phyloP scores from a whole-genome alignment of 1,140 invertebrate genomes.

The Idris sp. region DNA sequence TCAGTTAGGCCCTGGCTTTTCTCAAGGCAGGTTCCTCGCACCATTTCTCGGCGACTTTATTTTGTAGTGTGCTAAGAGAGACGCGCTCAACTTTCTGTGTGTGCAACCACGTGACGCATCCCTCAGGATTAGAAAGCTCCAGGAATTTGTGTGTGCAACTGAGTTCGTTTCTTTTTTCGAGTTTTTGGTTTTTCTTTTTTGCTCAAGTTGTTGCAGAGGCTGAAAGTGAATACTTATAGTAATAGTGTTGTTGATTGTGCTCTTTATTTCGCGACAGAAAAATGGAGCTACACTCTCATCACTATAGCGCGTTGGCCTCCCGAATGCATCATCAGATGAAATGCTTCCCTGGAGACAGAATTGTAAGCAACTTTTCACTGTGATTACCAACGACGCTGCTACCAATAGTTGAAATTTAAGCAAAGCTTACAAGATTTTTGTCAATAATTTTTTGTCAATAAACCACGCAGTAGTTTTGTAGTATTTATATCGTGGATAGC shows the following conservation, averaged over 20 bases:
- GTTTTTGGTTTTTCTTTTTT: background rate
- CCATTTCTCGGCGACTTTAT: conserved; percentile 5
- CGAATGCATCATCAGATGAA: conserved; percentile 77
- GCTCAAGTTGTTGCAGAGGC: background rate
- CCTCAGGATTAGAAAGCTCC: no score
- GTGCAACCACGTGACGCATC: conserved; percentile 36
- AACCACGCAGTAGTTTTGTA: conserved; percentile 19
- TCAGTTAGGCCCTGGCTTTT: conserved; percentile 76
- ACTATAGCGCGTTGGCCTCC: conserved; percentile 70
- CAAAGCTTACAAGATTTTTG: no score
- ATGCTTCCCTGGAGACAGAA: conserved; percentile 79
- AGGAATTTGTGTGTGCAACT: no score
- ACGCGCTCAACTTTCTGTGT: conserved; percentile 7
- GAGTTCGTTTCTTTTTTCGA: conserved; percentile 17
- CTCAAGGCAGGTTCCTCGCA: conserved; percentile 69
- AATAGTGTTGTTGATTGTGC: conserved; percentile 21
- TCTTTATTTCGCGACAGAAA: conserved; percentile 27
- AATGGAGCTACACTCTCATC: conserved; percentile 76
- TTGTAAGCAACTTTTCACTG: conserved; percentile 67
- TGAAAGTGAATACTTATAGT: conserved; percentile 3
- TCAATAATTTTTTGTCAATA: background rate
- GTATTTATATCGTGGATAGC: no score
- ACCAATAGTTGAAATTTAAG: no score
- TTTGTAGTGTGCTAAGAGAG: no score
- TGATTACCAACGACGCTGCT: no score